phyloP scores from a whole-genome alignment of 2,797 vertebrate genomes.

The Argya squamiceps region DNA sequence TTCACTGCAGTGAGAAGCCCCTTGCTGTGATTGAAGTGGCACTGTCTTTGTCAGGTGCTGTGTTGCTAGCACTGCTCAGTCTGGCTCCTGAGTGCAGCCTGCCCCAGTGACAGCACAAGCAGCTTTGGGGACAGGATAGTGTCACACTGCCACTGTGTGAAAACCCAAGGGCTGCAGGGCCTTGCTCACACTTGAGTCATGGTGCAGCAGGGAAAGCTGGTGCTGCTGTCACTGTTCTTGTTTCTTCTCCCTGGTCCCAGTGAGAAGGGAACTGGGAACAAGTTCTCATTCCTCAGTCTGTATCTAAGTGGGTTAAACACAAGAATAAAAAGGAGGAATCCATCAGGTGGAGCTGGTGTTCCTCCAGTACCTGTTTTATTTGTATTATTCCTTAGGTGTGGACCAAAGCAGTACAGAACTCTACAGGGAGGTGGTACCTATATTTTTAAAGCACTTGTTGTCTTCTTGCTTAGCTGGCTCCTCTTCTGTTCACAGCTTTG shows the following conservation, averaged over 20 bases:
- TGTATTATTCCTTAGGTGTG: background rate
- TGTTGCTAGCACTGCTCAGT: background rate
- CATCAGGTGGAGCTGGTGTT: background rate
- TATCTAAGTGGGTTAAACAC: background rate
- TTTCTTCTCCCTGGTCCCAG: background rate
- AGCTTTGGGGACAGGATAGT: background rate
- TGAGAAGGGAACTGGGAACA: background rate
- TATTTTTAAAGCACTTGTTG: background rate
- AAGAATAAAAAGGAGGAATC: background rate
- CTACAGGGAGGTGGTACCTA: background rate
- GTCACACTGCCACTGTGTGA: background rate
- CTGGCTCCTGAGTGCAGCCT: background rate
- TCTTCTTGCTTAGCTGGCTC: background rate
- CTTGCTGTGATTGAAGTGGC: background rate
- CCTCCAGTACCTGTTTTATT: background rate
- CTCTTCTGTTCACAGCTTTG: background rate
- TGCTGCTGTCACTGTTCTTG: background rate
- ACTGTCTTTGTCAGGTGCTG: background rate
- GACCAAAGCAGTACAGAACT: background rate
- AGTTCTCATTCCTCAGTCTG: background rate
- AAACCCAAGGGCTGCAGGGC: background rate
- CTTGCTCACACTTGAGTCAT: background rate
- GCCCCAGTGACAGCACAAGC: background rate
- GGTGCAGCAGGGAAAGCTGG: background rate
- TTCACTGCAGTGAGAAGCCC: background rate